Evolutionary conservation across 1,140 invertebrate genomes (phyloP), one percentile per base, ranked within the genome.

Genomic region (Armadillidium nasatum): DNA sequence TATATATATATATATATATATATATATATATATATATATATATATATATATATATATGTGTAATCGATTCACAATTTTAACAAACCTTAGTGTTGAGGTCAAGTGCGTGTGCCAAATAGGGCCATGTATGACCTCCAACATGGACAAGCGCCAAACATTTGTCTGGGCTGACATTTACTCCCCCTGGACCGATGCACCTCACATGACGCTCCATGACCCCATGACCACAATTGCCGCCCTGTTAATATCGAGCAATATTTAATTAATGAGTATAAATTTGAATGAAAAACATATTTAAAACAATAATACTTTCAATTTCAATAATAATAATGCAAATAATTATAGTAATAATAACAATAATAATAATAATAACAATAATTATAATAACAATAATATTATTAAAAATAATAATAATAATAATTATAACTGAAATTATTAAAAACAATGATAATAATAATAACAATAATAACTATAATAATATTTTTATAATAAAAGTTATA

Each of bases 181-280:
- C 80, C 67, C 84, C 76, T 0, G 76, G 79, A 44, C 79, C 79
- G 11, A 84, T 81, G 79, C 86, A 87, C 7, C 84, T 83, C 15
- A 87, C 84, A 76, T 86, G 85, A 10, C 86, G 82, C 22, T 80
- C 81, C 21, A 83, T 82, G 7, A 83, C 79, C 4, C 86, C 86
- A 74, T 86, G 85, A 10, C 86, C 86, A 73, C 86, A 87, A 10
- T 83, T 81, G 0, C 84, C 85, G 66, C 85, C 85, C 84, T 85
- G 74, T 33, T 33, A 33, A 33, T 33, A 33, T 6, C 33, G 33
- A 33, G 33, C 1, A 6, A 33, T 33, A 33, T 33, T 33, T 33
- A 33, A 3, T 33, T 33, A 33, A 33, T 33, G 33, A 33, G 6
- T 33, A n/a, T n/a, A n/a, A n/a, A n/a, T n/a, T n/a, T n/a, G n/a